Evolutionary conservation across 2,888 invertebrate species (phyloP).

Genomic region (Lasiommata megera): DNA sequence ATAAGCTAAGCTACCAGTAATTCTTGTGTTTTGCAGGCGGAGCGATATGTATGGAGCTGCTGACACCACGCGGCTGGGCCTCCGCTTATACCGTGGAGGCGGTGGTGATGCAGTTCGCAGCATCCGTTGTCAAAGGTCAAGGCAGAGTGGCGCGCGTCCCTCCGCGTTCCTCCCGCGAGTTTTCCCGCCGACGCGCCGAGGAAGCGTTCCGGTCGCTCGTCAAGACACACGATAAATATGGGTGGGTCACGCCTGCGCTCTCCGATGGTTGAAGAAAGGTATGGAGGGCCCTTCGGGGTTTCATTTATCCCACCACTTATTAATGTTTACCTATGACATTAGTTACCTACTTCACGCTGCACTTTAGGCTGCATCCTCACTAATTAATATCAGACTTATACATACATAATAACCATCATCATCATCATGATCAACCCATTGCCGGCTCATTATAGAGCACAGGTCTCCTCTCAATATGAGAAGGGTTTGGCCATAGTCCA

Average conservation of each 20-base stretch:
- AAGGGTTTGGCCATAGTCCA: too few relatives aligned
- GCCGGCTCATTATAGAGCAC: too few relatives aligned
- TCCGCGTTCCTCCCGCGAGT: conserved; percentile 88
- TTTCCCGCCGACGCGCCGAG: conserved; percentile 90
- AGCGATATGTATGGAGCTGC: conserved; percentile 93
- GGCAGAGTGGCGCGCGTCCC: conserved; percentile 91
- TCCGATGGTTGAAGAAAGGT: conserved; percentile 87
- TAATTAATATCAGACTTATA: too few relatives aligned
- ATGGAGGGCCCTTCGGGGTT: not conserved
- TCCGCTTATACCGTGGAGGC: conserved; percentile 94
- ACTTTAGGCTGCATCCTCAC: too few relatives aligned
- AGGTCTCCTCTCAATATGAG: too few relatives aligned
- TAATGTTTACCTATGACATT: too few relatives aligned
- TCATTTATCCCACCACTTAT: too few relatives aligned
- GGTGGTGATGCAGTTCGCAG: conserved; percentile 93
- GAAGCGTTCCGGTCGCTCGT: conserved; percentile 93
- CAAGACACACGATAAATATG: conserved; percentile 94
- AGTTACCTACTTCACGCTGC: too few relatives aligned
- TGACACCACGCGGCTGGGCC: conserved; percentile 94
- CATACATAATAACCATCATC: too few relatives aligned
- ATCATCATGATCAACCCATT: too few relatives aligned
- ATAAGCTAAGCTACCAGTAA: too few relatives aligned
- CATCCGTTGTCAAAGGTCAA: conserved; percentile 93
- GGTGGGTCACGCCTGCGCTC: conserved; percentile 94
- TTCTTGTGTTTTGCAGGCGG: conserved; percentile 77